Evolutionary conservation across 2,888 invertebrate species (phyloP), one percentile per base, ranked within the genome.

Genomic region (Helleia helle): DNA sequence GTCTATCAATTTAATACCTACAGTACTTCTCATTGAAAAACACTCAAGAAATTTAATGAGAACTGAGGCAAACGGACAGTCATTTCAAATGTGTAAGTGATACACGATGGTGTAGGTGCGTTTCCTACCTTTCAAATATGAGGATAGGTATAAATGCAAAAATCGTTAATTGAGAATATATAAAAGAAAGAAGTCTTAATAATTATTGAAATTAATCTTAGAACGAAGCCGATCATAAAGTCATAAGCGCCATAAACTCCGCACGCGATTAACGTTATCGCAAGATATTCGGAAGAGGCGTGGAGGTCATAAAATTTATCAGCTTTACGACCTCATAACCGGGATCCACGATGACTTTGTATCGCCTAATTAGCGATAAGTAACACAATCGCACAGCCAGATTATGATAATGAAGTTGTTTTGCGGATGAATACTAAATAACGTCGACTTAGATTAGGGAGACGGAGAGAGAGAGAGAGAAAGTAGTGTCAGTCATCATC

Each of bases 221-320:
- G 14, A 34, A 34, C 12, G 34, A 12, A 22, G 22, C 22, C 12
- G 34, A 34, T 34, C 8, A 17, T 34, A 34, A 22, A 34, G 34
- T 34, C 34, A 34, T 34, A 34, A 34, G 18, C 18, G 11, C 22
- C 34, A n/a, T 34, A 34, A 34, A 34, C 34, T 12, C 12, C 34
- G 9, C 11, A 11, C 3, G 34, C 27, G 43, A 40, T 44, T 40
- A 44, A 34, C 40, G 43, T 37, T 44, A 44, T 44, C 43, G 37
- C 22, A 22, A 9, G 41, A 41, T 43, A 38, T 44, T 38, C 36
- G 38, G 37, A 37, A 38, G 43, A 30, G 43, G 38, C 38, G 25
- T 26, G 30, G 38, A 8, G 30, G 13, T 14, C 36, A 24, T 36
- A 36, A 36, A 36, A 36, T 36, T 36, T 36, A 36, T 36, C 36